phyloP scores from a whole-genome alignment of 2,113 vertebrate species.

The Ahaetulla prasina region DNA sequence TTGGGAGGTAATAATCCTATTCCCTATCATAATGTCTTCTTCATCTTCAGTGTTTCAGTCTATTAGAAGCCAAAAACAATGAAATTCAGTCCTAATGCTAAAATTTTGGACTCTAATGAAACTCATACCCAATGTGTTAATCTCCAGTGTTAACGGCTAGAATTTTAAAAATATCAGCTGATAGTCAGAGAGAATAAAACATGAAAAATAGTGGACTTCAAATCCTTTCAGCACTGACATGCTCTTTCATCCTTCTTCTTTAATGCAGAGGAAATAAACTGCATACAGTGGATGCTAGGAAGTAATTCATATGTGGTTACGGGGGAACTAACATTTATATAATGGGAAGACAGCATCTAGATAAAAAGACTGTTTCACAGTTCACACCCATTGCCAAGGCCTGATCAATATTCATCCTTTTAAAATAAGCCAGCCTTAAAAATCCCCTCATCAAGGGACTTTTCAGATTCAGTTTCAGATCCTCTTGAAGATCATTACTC shows the following conservation, averaged over 20 bases:
- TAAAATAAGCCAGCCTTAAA: background rate
- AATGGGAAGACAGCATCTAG: background rate
- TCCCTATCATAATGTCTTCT: background rate
- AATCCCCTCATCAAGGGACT: background rate
- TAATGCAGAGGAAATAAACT: background rate
- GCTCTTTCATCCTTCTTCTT: background rate
- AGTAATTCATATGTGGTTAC: background rate
- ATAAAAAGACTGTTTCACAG: background rate
- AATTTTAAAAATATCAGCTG: background rate
- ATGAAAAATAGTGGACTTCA: background rate
- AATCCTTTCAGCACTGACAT: background rate
- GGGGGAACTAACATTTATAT: background rate
- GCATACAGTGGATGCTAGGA: background rate
- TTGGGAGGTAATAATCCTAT: background rate
- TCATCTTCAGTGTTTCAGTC: background rate
- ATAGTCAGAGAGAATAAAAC: background rate
- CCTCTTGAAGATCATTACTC: background rate
- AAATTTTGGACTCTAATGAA: background rate
- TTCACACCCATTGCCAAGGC: background rate
- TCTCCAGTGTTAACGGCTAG: background rate
- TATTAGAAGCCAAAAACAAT: background rate
- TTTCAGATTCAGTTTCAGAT: background rate
- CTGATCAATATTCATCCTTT: background rate
- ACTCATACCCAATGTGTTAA: background rate
- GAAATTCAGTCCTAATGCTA: background rate